Base-by-base conservation (phyloP, 2,113 vertebrate genomes). In the Motacilla tschutschensis region DNA sequence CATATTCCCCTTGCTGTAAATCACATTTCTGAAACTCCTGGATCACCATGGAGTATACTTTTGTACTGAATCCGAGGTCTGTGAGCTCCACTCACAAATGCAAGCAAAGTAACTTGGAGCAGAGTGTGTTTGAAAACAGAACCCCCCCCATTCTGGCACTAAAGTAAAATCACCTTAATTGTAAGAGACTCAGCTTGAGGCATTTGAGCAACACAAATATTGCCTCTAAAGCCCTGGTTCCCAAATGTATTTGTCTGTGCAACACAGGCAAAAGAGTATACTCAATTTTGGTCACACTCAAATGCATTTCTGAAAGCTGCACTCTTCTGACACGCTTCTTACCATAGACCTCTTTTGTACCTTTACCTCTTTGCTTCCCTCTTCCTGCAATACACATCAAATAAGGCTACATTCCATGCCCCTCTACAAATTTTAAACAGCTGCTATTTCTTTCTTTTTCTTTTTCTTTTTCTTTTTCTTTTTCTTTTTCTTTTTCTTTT, bases 341-440 rank as follows among this genome's bases (percentile, higher is more conserved):
- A 67, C 51, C 40, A 74, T 5, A 57, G 62, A 85, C 17, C 31
- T 60, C 36, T 59, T 70, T 59, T 74, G 44, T 40, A 74, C 55
- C 67, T 75, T 53, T 83, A 83, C 22, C 13, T 83, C 62, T 71
- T 59, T 57, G 10, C 41, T 64, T 64, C 65, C 74, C 85, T 93
- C 70, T 85, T 50, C 6, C 31, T 53, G 46, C 18, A 77, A 82
- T 38, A 62, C 31, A 87, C 5, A 6, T 87, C 60, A 89, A 66
- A 62, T 55, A 71, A 74, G 84, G 40, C 40, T 50, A 76, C 28
- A 83, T 93, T 85, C 77, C 73, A 83, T 85, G 12, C 41, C 48
- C 35, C 57, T 63, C 69, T 53, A 64, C 8, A 85, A 87, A 87
- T 92, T 92, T 90, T 80, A 85, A 91, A 90, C 75, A 90, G 75